Conservation (phyloP, 2,113 vertebrate species). For the Tonatia bakeri region DNA sequence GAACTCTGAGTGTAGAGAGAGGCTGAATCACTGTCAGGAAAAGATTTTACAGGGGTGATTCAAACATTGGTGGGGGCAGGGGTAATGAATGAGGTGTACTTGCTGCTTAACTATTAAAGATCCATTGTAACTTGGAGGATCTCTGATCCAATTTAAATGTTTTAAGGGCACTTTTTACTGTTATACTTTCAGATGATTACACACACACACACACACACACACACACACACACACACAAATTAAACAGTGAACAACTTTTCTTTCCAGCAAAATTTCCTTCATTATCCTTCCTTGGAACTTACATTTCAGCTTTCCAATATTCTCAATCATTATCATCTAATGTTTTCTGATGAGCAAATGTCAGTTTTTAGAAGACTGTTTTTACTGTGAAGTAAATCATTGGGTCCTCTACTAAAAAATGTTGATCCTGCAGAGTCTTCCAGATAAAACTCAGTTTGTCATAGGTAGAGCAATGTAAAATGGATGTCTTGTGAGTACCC, state of each 20-base stretch:
- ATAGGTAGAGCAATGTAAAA: conserved; percentile 55
- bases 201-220: neutral
- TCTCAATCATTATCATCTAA: neutral
- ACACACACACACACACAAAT: neutral
- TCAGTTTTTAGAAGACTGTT: conserved; percentile 32
- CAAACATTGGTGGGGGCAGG: neutral
- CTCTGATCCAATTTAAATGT: neutral
- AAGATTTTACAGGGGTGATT: neutral
- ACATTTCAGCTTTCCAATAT: neutral
- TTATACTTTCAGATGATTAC: neutral
- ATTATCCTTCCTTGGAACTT: neutral
- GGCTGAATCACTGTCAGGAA: neutral
- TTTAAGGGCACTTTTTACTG: neutral
- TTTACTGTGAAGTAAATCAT: conserved; percentile 47
- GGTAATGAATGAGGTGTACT: neutral
- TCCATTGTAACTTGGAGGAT: neutral
- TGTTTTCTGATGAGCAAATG: neutral
- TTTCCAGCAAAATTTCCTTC: neutral
- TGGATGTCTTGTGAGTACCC: neutral
- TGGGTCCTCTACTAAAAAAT: conserved; percentile 40
- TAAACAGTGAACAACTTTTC: neutral
- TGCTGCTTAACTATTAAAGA: neutral
- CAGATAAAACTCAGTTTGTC: conserved; percentile 26
- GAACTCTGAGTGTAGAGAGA: neutral
- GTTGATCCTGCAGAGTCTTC: neutral